phyloP scores from a whole-genome alignment of 35 echinoderm and acorn worm genomes.

The Hemicentrotus pulcherrimus region DNA sequence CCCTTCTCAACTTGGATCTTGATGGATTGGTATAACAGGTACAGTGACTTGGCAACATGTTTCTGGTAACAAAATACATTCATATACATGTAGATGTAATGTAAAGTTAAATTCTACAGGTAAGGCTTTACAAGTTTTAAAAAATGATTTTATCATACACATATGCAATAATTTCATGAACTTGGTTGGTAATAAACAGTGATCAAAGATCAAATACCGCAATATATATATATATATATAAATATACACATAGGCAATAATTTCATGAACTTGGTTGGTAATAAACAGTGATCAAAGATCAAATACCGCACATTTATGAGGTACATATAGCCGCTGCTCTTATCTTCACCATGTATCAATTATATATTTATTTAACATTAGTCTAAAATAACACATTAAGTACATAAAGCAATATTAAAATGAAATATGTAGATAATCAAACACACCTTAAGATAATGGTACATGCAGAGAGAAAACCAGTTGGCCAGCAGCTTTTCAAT shows the following conservation, averaged over 20 bases:
- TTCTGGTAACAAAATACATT: not conserved
- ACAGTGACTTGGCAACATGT: conserved; percentile 28
- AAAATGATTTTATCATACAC: too few species aligned
- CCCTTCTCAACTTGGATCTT: conserved; percentile 43
- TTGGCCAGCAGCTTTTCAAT: conserved; percentile 89
- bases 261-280: too few species aligned
- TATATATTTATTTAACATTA: not conserved
- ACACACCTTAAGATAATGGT: conserved; percentile 86
- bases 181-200: too few species aligned
- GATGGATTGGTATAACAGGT: conserved; percentile 45
- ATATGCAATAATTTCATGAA: too few species aligned
- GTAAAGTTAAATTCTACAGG: too few species aligned
- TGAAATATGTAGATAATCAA: not conserved
- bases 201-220: too few species aligned
- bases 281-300: too few species aligned
- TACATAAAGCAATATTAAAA: not conserved
- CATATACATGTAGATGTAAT: too few species aligned
- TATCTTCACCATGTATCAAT: not conserved
- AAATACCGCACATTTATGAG: not conserved
- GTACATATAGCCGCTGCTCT: not conserved
- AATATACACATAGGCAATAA: too few species aligned
- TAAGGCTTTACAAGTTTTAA: too few species aligned
- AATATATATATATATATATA: too few species aligned
- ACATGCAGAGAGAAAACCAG: conserved; percentile 85
- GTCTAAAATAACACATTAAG: not conserved